Evolutionary conservation across 2,888 invertebrate species (phyloP).

Genomic region (Lasioglossum oenotherae): DNA sequence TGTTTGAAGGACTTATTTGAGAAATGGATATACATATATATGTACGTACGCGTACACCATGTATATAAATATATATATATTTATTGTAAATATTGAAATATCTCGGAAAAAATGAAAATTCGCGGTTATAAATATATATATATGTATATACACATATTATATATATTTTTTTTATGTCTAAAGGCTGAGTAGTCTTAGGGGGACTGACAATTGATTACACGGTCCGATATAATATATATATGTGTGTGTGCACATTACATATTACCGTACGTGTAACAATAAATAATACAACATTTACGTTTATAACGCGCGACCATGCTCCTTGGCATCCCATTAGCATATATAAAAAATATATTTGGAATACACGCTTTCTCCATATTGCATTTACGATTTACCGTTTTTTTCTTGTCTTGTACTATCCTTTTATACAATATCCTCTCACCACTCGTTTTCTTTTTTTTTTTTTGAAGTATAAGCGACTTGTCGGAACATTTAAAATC

Average conservation of each 20-base stretch:
- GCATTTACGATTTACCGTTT: conserved; percentile 78
- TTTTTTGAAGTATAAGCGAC: conserved; percentile 62
- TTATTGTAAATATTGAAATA: conserved; percentile 18
- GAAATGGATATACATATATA: conserved; percentile 54
- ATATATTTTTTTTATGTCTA: conserved; percentile 39
- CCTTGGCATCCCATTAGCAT: conserved; percentile 79
- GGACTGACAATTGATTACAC: conserved; percentile 72
- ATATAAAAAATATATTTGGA: conserved; percentile 83
- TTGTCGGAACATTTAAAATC: conserved; percentile 66
- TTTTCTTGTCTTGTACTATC: conserved; percentile 78
- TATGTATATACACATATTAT: conserved; percentile 41
- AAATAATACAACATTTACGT: conserved; percentile 74
- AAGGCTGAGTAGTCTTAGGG: conserved; percentile 61
- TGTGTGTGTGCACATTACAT: conserved; percentile 52
- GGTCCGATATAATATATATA: conserved; percentile 55
- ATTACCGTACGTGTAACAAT: conserved; percentile 66
- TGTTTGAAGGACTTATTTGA: conserved; percentile 39
- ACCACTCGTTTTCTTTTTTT: conserved; percentile 18
- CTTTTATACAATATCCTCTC: conserved; percentile 69
- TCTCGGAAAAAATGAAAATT: conserved; percentile 10
- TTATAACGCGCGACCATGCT: conserved; percentile 74
- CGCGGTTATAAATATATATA: conserved; percentile 38
- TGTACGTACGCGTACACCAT: conserved; percentile 27
- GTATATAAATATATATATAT: conserved; percentile 25
- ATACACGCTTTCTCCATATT: conserved; percentile 82